phyloP scores from a whole-genome alignment of 2,797 vertebrate species.

The Xiphophorus birchmanni region DNA sequence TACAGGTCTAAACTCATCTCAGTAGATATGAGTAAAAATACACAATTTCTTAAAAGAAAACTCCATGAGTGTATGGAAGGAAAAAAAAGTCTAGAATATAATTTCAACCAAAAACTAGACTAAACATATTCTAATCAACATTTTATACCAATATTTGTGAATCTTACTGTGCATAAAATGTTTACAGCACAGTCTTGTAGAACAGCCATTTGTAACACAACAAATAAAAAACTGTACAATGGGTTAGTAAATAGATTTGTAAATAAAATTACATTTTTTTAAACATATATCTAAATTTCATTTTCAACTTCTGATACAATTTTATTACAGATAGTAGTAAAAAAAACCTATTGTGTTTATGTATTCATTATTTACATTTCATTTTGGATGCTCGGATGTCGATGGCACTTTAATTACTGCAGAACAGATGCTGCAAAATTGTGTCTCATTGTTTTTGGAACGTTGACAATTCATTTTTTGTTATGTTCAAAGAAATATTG shows the following conservation, averaged over 20 bases:
- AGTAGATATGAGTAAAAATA: conserved; percentile 30
- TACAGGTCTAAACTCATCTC: conserved; percentile 40
- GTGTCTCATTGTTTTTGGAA: no score
- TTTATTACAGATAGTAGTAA: neutral
- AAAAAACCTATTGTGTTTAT: no score
- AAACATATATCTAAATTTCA: neutral
- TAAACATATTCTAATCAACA: neutral
- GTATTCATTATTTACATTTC: neutral
- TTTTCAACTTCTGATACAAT: neutral
- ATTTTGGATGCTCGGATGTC: neutral
- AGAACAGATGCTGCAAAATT: no score
- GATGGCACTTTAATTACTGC: neutral
- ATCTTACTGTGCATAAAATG: neutral
- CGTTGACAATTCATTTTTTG: neutral
- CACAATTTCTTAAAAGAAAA: no score
- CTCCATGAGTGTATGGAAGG: conserved; percentile 30
- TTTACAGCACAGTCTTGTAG: neutral
- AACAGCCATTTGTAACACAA: neutral
- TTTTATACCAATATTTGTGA: neutral
- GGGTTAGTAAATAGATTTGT: neutral
- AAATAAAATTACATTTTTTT: no score
- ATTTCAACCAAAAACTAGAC: neutral
- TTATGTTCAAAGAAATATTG: neutral
- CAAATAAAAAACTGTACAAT: neutral
- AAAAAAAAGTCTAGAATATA: conserved; percentile 11